Percentiles rank a stretch among this genome's conserved stretches.
These are phyloP conservation scores for Pseudomyrmex flavicornis DNA, from an alignment of 1,140 invertebrate species.

Conservation along the genomic window DNA sequence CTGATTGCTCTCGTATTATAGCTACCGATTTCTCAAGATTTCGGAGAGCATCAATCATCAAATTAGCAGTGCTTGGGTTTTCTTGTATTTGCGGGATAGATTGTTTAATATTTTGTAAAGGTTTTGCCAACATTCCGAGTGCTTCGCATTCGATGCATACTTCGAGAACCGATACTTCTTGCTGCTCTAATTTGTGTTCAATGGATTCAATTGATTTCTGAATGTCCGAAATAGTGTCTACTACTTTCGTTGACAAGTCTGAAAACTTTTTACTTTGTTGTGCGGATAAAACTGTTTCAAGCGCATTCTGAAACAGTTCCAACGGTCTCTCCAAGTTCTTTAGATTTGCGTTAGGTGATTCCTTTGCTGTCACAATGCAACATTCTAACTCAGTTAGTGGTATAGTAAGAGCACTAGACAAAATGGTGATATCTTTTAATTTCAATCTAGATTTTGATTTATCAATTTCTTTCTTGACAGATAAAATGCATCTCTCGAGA, in stretches of 20 bases:
- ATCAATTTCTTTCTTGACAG: slow-evolving; percentile 79
- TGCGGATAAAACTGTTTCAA: slow-evolving; percentile 22
- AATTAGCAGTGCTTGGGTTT: background rate
- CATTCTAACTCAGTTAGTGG: slow-evolving; percentile 61
- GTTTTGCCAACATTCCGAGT: slow-evolving; percentile 30
- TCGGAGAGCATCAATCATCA: background rate
- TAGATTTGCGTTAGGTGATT: slow-evolving; percentile 58
- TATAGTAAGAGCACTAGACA: background rate
- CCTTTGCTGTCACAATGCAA: slow-evolving; percentile 60
- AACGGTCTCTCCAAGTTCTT: slow-evolving; percentile 64
- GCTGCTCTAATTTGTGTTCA: slow-evolving; percentile 49
- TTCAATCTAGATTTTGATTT: slow-evolving; percentile 54
- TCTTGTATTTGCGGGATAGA: slow-evolving; percentile 30
- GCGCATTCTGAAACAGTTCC: slow-evolving; percentile 27
- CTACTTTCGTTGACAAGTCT: slow-evolving; percentile 53
- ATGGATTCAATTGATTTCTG: slow-evolving; percentile 57
- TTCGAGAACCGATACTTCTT: slow-evolving; percentile 28
- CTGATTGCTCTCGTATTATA: slow-evolving; percentile 49
- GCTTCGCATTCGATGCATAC: slow-evolving; percentile 56
- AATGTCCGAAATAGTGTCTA: slow-evolving; percentile 49
- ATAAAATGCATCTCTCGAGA: slow-evolving; percentile 74
- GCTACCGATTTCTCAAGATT: slow-evolving; percentile 35
- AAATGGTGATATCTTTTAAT: slow-evolving; percentile 52
- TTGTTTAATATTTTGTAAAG: slow-evolving; percentile 55
- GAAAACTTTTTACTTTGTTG: slow-evolving; percentile 29